A percentile compares a stretch with the other conserved stretches of the same genome.
phyloP scores from a whole-genome alignment of 2,797 vertebrate species.

The Aldrovandia affinis region DNA sequence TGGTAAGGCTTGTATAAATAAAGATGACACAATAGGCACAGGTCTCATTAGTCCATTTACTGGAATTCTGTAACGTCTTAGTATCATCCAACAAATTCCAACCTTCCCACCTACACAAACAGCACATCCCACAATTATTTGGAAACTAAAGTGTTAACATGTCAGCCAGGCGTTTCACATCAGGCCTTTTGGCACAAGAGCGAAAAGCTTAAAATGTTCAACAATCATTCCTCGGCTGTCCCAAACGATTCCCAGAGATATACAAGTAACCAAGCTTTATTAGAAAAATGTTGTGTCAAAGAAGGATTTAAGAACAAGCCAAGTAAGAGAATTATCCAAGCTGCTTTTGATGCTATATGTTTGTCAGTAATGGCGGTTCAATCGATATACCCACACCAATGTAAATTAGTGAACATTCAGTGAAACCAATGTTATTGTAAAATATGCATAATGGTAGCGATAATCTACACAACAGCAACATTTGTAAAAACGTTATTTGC shows the following conservation, averaged over 20 bases:
- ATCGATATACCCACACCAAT: not conserved
- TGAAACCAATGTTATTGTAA: not conserved
- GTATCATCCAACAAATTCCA: not conserved
- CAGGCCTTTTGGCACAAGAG: slow-evolving; percentile 51
- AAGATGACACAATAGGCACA: not conserved
- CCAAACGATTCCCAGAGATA: slow-evolving; percentile 50
- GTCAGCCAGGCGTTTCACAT: too few species aligned
- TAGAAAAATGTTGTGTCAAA: slow-evolving; percentile 33
- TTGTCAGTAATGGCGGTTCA: not conserved
- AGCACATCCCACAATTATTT: slow-evolving; percentile 39
- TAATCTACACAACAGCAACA: not conserved
- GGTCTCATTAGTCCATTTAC: not conserved
- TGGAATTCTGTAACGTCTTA: not conserved
- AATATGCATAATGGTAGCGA: not conserved
- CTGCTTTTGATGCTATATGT: not conserved
- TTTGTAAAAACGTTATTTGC: slow-evolving; percentile 9
- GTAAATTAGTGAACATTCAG: not conserved
- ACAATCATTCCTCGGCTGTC: slow-evolving; percentile 47
- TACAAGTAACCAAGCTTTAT: slow-evolving; percentile 22
- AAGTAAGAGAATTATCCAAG: not conserved
- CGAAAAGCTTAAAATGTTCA: slow-evolving; percentile 48
- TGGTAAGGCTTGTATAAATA: not conserved
- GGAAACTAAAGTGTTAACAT: slow-evolving; percentile 30
- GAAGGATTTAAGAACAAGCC: not conserved
- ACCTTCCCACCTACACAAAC: not conserved